Evolutionary conservation across 2,888 invertebrate species (phyloP), one percentile per base, ranked within the genome.

Genomic region (Eupithecia inturbata): DNA sequence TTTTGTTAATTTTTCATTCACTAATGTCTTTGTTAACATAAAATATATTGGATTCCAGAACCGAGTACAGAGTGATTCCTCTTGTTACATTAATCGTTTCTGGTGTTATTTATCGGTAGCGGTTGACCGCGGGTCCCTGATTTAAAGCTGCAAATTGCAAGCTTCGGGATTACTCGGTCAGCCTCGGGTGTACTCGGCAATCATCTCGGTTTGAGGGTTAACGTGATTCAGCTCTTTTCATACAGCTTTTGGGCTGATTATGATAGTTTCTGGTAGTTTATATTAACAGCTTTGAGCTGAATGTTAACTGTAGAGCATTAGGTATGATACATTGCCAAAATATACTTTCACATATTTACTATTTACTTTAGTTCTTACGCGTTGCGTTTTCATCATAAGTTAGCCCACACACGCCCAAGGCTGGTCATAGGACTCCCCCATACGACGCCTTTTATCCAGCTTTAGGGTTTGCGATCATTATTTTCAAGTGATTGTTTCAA

Each of bases 81-180:
- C 87, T 90, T 89, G 90, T 91, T 90, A 91, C 87, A 88, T 90
- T 91, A 92, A 92, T 92, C 90, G 90, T 78, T 88, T 87, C 84
- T 79, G 82, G 81, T 85, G 87, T 92, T 92, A 92, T 93, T 94
- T 93, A 93, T 93, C 93, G 92, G 93, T 92, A 93, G 94, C 93
- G 76, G 87, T 78, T 82, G 86, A 81, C 83, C 85, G 82, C 84
- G 79, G 85, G 83, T 86, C 83, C 84, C 87, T 93, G 94, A 94
- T 94, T 94, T 94, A 94, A 82, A 87, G 89, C 88, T 90, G 88
- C 87, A 94, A 94, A 94, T 94, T 94, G 93, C 93, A 91, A 85
- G 86, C 86, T 87, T 83, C 83, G 86, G 84, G 83, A 85, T 86
- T 88, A 85, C 88, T 68, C 68, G 53, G 93, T 92, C 91, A 85